Evolutionary conservation across 1,140 invertebrate genomes (phyloP), one percentile per base, ranked within the genome.

Genomic region (Pinna nobilis): DNA sequence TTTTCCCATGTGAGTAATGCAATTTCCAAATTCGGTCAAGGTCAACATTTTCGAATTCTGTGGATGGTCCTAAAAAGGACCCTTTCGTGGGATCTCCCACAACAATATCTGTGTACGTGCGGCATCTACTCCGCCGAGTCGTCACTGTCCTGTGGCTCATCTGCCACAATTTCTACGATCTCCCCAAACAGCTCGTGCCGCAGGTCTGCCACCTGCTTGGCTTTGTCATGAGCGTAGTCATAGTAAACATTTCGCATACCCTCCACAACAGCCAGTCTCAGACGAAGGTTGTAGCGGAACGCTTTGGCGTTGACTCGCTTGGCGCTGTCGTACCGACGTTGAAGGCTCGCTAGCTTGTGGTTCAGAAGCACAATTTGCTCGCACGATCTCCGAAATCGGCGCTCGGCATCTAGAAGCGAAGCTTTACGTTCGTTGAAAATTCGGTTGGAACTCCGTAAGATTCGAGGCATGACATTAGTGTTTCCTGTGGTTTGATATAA

Each of bases 221-320:
- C 84, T 68, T 83, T 82, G 60, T 77, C 70, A 57, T 80, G 75
- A 47, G 84, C 83, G 60, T 84, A 86, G 76, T 86, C 83, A 50
- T 83, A 84, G 57, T 82, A 85, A 74, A 85, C 82, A 70, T 86
- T 85, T 28, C 84, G 55, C 33, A 85, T 72, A 4, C 84, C 84
- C 64, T 86, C 83, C 0, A 83, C 72, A 1, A 83, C 77, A 15
- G 84, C 84, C 71, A 86, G 69, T 2, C 81, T 77, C 25, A 86
- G 79, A 15, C 84, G 72, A 3, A 85, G 63, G 33, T 77, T 82
- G 51, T 86, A 86, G 49, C 84, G 77, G 74, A 85, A 86, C 15
- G 83, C 73, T 4, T 81, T 73, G 41, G 76, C 70, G 25, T 78
- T 76, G 55, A 65, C 63, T 9, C 55, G 60, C 37, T 77, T 76